phyloP scores from a whole-genome alignment of 1,140 invertebrate genomes.

The Drosophila kikkawai region DNA sequence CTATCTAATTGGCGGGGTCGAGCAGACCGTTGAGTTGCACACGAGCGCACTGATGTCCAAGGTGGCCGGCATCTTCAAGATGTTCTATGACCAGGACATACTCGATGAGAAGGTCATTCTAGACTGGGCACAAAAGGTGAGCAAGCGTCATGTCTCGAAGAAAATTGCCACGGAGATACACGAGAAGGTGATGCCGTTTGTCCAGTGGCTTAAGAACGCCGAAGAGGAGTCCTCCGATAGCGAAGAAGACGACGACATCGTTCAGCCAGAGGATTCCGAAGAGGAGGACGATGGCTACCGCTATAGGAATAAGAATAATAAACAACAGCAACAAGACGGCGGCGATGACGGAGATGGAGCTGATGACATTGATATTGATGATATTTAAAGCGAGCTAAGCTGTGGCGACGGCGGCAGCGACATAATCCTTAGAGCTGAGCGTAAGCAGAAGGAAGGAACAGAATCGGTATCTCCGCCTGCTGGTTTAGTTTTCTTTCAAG shows the following conservation, averaged over 20 bases:
- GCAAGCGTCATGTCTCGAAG: constrained; percentile 97
- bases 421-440: constrained; percentile 9
- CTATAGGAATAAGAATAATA: constrained; percentile 5
- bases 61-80: constrained; percentile 94
- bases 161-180: constrained; percentile 97
- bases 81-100: constrained; percentile 97
- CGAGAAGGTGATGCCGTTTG: constrained; percentile 95
- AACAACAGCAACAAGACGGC: constrained; percentile 84
- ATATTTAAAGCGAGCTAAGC: constrained; percentile 88
- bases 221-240: constrained; percentile 94
- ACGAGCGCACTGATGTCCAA: constrained; percentile 93
- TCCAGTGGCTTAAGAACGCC: constrained; percentile 98
- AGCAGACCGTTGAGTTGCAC: constrained; percentile 95
- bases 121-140: constrained; percentile 97
- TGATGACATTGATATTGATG: constrained; percentile 95
- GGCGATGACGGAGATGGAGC: constrained; percentile 92
- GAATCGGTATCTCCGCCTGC: constrained; percentile 1
- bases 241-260: constrained; percentile 87
- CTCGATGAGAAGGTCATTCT: constrained; percentile 96
- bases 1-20: constrained; percentile 97
- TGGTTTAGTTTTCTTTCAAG: constrained; percentile 1
- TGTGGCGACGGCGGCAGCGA: background rate
- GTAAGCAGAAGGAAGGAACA: background rate
- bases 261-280: constrained; percentile 87
- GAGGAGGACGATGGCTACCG: constrained; percentile 88